phyloP scores from a whole-genome alignment of 2,113 vertebrate species.

The Holacanthus passer region DNA sequence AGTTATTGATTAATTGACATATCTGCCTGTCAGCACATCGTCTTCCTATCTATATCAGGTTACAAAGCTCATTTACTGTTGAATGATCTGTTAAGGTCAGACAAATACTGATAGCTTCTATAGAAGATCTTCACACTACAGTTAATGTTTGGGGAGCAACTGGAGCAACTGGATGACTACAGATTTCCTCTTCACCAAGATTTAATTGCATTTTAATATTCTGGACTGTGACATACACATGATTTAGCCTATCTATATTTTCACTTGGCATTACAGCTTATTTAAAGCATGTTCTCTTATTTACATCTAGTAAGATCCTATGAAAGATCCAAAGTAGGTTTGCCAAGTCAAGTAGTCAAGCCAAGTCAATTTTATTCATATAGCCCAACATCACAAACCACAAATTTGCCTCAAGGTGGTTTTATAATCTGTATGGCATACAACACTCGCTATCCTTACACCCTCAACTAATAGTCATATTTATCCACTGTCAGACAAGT shows the following conservation, averaged over 20 bases:
- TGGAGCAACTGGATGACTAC: no score
- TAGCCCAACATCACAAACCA: no score
- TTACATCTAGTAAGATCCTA: no score
- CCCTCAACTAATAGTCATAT: no score
- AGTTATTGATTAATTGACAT: not conserved
- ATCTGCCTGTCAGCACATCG: slow-evolving; percentile 19
- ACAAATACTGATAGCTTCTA: not conserved
- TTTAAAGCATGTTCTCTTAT: no score
- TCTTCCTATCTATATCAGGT: not conserved
- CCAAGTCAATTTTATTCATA: no score
- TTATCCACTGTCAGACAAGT: not conserved
- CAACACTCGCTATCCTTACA: no score
- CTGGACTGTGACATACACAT: not conserved
- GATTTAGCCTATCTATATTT: not conserved
- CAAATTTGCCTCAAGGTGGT: no score
- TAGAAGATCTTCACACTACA: not conserved
- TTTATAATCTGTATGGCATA: no score
- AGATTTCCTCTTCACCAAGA: not conserved
- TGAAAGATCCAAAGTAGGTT: no score
- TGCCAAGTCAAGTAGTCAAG: no score
- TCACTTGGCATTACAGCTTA: no score
- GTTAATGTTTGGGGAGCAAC: not conserved
- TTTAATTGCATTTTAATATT: not conserved
- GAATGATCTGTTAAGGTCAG: not conserved
- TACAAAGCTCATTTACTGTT: slow-evolving; percentile 14